Base-by-base conservation (phyloP, 2,113 vertebrate genomes). In the Lathamus discolor region DNA sequence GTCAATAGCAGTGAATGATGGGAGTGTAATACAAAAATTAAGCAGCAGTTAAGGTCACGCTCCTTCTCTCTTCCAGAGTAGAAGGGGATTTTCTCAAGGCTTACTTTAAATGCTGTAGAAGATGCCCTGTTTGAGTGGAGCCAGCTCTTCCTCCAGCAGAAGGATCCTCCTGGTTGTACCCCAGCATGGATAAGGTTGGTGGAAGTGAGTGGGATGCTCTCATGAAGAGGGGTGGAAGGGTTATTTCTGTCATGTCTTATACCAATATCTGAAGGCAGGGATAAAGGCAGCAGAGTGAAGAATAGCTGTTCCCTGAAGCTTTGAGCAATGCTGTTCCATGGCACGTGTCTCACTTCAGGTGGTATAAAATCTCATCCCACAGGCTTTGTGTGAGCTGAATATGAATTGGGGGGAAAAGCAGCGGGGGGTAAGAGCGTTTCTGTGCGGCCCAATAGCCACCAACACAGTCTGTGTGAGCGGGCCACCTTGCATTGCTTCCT, bases 101-200 rank as follows among this genome's bases (percentile, higher is more conserved):
- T 48, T 68, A 3, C 7, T 48, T 19, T 7, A 17, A 44, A 1
- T 13, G 22, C 59, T 81, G 39, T 11, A 6, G 52, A 61, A 69
- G 70, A 11, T 23, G 9, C 2, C 1, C 3, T 17, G 2, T 51
- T 43, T 52, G 27, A 64, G 14, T 2, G 4, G 25, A 59, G 11
- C 0, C 2, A 86, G 13, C 6, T 13, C 3, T 76, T 82, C 3
- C 1, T 2, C 6, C 2, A 54, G 51, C 13, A 67, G n/a, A 70
- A 73, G 64, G 19, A 61, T 0, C 0, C 1, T 59, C 2, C 1
- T 46, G 2, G 8, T 2, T 61, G 19, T 41, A 17, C 6, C 17
- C 5, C 14, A 10, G 8, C 0, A 1, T 31, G 7, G 52, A 86
- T 28, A 48, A 91, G 39, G 63, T 52, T 78, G 39, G n/a, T 91